These are phyloP conservation scores for Chelonus insularis DNA, from an alignment of 1,140 invertebrate species.

Conservation along the genomic window DNA sequence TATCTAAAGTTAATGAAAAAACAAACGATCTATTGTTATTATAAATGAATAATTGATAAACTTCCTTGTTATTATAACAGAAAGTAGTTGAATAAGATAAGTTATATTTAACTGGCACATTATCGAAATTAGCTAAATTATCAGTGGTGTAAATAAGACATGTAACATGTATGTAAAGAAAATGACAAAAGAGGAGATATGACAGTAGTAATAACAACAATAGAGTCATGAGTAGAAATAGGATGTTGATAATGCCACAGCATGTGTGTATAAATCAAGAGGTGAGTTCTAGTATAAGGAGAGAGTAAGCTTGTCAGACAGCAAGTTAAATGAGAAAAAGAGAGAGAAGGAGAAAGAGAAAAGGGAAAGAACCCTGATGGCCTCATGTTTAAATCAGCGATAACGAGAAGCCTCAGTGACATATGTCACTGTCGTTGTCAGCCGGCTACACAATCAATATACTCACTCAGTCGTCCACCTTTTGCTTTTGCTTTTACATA, in stretches of 20 bases:
- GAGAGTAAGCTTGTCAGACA: background rate
- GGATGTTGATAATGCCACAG: constrained; percentile 42
- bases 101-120: background rate
- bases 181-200: constrained; percentile 24
- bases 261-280: constrained; percentile 26
- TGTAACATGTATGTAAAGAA: background rate
- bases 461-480: constrained; percentile 35
- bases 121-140: background rate
- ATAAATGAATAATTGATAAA: no score
- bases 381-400: constrained; percentile 63
- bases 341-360: constrained; percentile 31
- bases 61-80: no score
- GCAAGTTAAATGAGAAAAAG: constrained; percentile 1
- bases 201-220: constrained; percentile 31
- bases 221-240: constrained; percentile 26
- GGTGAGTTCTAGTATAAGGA: background rate
- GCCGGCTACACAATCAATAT: constrained; percentile 58
- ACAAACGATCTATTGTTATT: no score
- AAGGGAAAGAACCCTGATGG: constrained; percentile 50
- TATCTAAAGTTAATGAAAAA: no score
- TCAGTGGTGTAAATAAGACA: background rate
- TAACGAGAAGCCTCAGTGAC: constrained; percentile 60
- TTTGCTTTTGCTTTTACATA: background rate
- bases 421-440: constrained; percentile 62
- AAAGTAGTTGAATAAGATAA: no score